Conservation (phyloP, 2,113 vertebrate genomes). For the Osmerus mordax region DNA sequence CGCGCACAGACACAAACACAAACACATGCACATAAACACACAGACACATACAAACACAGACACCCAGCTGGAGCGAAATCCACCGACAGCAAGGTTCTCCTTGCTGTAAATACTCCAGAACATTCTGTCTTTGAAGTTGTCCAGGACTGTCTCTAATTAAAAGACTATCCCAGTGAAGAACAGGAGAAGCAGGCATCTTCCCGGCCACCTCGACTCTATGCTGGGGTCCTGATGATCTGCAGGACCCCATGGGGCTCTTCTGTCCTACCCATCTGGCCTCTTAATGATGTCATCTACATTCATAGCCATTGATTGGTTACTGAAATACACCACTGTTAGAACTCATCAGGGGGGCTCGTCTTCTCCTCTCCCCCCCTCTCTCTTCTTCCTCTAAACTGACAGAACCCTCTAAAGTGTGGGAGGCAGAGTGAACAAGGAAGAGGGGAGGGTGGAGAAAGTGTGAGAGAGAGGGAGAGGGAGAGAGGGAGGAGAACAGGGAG, state of each 20-base stretch:
- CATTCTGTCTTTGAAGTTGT: neutral
- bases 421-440: neutral
- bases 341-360: too few species aligned
- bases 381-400: neutral
- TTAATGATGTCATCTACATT: too few species aligned
- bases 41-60: neutral
- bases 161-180: neutral
- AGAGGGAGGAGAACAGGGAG: neutral
- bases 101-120: too few species aligned
- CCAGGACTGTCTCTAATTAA: neutral
- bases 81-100: neutral
- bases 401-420: too few species aligned
- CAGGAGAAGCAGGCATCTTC: neutral
- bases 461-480: neutral
- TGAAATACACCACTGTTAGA: too few species aligned
- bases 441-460: neutral
- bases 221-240: too few species aligned
- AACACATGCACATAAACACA: too few species aligned
- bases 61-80: neutral
- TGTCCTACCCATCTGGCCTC: too few species aligned
- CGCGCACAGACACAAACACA: too few species aligned
- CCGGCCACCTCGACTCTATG: neutral
- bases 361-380: neutral
- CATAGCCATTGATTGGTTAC: too few species aligned
- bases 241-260: too few species aligned